These are phyloP conservation scores for Drosophila teissieri DNA, from an alignment of 1,140 invertebrate genomes.

Conservation along the genomic window DNA sequence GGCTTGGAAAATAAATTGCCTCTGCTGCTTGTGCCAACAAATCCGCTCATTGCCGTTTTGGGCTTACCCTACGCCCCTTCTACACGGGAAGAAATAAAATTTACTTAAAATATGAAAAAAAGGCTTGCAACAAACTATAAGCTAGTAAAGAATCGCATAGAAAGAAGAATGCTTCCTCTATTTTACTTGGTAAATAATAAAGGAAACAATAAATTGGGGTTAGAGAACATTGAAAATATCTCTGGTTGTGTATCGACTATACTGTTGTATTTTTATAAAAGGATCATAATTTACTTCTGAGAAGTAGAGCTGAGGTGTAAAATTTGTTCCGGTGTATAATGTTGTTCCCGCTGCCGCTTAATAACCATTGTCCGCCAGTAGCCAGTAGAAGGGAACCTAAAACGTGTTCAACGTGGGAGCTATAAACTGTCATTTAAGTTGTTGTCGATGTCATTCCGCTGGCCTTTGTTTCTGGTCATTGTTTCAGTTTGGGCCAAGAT, in stretches of 20 bases:
- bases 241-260: no score
- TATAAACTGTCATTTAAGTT: slow-evolving; percentile 83
- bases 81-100: slow-evolving; percentile 1
- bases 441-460: slow-evolving; percentile 77
- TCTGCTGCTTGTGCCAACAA: slow-evolving; percentile 73
- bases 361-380: slow-evolving; percentile 69
- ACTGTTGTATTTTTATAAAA: no score
- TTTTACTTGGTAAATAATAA: no score
- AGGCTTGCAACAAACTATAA: no score
- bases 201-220: no score
- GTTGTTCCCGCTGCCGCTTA: slow-evolving; percentile 51
- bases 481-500: slow-evolving; percentile 70
- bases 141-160: no score
- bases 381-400: slow-evolving; percentile 17
- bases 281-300: no score
- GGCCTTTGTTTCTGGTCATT: slow-evolving; percentile 37
- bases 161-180: no score
- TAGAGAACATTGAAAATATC: no score
- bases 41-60: slow-evolving; percentile 79
- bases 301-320: no score
- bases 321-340: slow-evolving; percentile 31
- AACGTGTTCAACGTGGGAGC: slow-evolving; percentile 74
- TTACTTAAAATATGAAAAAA: no score
- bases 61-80: slow-evolving; percentile 21
- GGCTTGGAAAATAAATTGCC: slow-evolving; percentile 77